These are phyloP conservation scores for Gallinago nigripennis DNA, from an alignment of 2,797 vertebrate genomes.

Conservation along the genomic window DNA sequence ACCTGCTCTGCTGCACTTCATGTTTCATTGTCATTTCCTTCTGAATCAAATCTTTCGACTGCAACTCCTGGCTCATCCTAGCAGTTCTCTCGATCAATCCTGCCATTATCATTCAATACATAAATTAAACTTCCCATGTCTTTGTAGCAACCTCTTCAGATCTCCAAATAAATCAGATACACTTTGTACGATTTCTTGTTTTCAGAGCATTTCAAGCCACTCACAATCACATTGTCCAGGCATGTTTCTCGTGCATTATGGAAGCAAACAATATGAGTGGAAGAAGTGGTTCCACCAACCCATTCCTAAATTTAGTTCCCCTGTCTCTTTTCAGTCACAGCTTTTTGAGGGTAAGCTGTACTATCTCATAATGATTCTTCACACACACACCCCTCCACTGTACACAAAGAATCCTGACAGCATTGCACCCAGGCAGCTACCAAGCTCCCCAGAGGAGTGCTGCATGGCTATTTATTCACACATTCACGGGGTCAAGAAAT, in stretches of 20 bases:
- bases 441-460: not conserved
- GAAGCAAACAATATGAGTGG: not conserved
- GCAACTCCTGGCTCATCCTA: not conserved
- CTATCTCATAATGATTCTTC: constrained; percentile 22
- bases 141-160: not conserved
- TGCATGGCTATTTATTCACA: not conserved
- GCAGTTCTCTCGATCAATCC: not conserved
- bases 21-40: not conserved
- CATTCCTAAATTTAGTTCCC: constrained; percentile 54
- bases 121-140: not conserved
- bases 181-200: not conserved
- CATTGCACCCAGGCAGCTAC: not conserved
- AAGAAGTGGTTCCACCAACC: not conserved
- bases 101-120: not conserved
- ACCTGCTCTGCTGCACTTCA: not conserved
- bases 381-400: not conserved
- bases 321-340: constrained; percentile 58
- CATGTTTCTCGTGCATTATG: not conserved
- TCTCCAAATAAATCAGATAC: not conserved
- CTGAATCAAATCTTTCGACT: not conserved
- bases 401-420: not conserved
- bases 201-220: not conserved
- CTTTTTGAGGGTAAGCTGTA: constrained; percentile 39
- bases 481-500: not conserved
- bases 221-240: not conserved